phyloP scores from a whole-genome alignment of 1,140 invertebrate genomes.

The Ectropis grisescens region DNA sequence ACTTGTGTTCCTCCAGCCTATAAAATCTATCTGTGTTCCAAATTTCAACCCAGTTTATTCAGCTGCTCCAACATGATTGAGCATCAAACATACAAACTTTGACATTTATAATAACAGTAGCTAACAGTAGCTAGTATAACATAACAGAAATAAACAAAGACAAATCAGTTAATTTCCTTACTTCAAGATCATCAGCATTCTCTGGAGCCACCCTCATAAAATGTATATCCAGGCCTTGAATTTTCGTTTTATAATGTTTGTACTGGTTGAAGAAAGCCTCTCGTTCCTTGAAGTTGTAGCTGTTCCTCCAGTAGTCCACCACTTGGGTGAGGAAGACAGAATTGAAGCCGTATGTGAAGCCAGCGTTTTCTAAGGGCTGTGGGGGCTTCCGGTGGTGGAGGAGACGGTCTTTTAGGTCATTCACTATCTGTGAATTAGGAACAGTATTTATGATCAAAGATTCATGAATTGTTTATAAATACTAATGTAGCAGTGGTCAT shows the following conservation, averaged over 20 bases:
- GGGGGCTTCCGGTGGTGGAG: conserved; percentile 69
- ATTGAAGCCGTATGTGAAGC: conserved; percentile 70
- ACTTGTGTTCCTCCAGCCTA: no score
- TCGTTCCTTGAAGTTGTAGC: conserved; percentile 79
- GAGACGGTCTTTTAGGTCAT: conserved; percentile 75
- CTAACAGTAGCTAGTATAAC: no score
- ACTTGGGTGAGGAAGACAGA: conserved; percentile 75
- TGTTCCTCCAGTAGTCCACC: conserved; percentile 79
- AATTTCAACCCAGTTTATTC: no score
- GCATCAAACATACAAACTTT: no score
- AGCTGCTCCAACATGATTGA: no score
- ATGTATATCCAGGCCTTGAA: conserved; percentile 73
- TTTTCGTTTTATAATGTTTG: conserved; percentile 80
- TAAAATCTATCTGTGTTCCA: no score
- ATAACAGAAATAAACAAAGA: no score
- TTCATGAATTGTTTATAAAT: no score
- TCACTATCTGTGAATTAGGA: conserved; percentile 66
- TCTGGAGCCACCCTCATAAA: conserved; percentile 54
- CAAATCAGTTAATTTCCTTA: no score
- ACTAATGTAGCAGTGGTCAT: no score
- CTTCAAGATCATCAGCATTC: conserved; percentile 26
- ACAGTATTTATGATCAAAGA: no score
- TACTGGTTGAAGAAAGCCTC: conserved; percentile 79
- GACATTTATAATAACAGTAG: no score
- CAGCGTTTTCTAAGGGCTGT: conserved; percentile 75